Evolutionary conservation across 2,888 invertebrate genomes (phyloP), one percentile per base, ranked within the genome.

Genomic region (Alsophila aescularia): DNA sequence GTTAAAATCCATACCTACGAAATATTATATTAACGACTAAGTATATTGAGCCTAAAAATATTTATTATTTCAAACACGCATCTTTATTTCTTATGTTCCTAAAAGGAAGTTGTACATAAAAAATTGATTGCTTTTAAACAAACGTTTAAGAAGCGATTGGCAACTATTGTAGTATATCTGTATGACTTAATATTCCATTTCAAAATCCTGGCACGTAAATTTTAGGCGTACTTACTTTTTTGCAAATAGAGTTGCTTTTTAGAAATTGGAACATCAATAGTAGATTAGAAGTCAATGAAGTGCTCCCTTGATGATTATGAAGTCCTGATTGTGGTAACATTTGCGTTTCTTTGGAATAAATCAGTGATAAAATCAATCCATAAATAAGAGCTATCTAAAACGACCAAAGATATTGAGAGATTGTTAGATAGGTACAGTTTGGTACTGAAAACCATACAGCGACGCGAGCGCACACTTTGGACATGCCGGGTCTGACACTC

Each of bases 71-170:
- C 7, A 35, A 16, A 16, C 35, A 35, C 16, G 16, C 8, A 35
- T 16, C 3, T n/a, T 24, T n/a, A 14, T 12, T 13, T 35, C 15
- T 24, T 27, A 37, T 8, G 8, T 51, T 8, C 47, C 56, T 41
- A 41, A 42, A 60, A 66, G 40, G 50, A 52, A 51, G 24, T 16
- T 13, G 39, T 60, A 50, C 55, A 35, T 14, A 49, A 37, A 1
- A 7, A 5, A 37, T 54, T 60, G 54, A 60, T 57, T 42, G 44
- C 31, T 43, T 57, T 29, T 51, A 42, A 43, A 61, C 47, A 60
- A 52, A 29, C 21, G 24, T 24, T 29, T 34, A 18, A 24, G 42
- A 36, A 35, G n/a, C 29, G 10, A 36, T 50, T 35, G 7, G 10
- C 14, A 34, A 12, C 12, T 3, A 16, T 5, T 35, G 6, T 3